Evolutionary conservation across 2,113 vertebrate species (phyloP).

Genomic region (Otus sunia): DNA sequence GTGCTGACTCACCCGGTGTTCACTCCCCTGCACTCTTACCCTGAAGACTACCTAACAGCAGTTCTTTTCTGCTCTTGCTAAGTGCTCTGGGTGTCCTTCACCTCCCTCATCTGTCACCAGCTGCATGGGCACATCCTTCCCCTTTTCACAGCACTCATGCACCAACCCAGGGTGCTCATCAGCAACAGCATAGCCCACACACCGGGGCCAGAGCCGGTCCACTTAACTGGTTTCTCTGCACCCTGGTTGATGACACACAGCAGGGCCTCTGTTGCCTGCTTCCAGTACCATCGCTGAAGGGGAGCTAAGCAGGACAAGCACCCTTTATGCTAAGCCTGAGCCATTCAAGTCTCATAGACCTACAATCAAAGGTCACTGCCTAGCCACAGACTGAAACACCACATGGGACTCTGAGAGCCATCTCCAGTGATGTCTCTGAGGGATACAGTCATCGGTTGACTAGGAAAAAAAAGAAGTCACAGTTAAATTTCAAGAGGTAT

Average conservation of each 20-base stretch:
- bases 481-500: conserved; percentile 6
- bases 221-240: background rate
- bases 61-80: background rate
- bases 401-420: accelerated
- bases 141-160: background rate
- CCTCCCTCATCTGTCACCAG: background rate
- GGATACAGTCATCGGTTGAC: background rate
- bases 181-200: accelerated
- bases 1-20: background rate
- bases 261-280: background rate
- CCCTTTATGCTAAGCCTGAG: background rate
- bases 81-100: background rate
- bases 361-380: background rate
- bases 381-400: background rate
- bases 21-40: background rate
- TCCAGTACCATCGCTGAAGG: background rate
- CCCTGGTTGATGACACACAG: background rate
- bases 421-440: background rate
- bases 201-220: accelerated
- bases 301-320: background rate
- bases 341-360: background rate
- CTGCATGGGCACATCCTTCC: background rate
- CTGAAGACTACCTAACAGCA: background rate
- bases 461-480: background rate
- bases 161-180: background rate